These are phyloP conservation scores for Neogale vison DNA, from an alignment of 2,113 vertebrate species.

Conservation along the genomic window DNA sequence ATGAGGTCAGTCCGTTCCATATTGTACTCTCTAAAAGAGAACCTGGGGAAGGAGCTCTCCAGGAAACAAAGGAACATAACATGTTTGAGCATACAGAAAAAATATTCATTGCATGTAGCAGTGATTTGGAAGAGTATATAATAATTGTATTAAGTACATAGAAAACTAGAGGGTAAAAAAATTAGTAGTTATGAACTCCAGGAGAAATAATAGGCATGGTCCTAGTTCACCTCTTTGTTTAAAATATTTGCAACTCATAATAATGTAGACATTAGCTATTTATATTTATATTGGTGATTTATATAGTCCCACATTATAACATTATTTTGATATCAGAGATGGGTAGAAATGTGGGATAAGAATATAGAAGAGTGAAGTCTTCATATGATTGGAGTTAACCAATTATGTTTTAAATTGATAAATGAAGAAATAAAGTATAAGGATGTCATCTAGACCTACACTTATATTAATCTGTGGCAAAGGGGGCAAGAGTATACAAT, in stretches of 20 bases:
- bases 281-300: background rate
- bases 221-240: background rate
- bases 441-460: background rate
- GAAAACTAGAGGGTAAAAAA: background rate
- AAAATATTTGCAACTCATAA: background rate
- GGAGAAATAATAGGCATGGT: background rate
- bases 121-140: background rate
- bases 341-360: background rate
- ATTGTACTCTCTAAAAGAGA: background rate
- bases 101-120: background rate
- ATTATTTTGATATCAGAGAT: background rate
- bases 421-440: background rate
- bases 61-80: background rate
- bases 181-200: background rate
- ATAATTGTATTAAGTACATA: background rate
- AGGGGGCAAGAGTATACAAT: background rate
- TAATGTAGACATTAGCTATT: background rate
- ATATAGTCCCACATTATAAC: background rate
- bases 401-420: constrained; percentile 23
- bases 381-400: background rate
- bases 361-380: background rate
- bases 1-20: background rate
- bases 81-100: background rate
- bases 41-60: background rate
- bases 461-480: background rate